A percentile compares a stretch with the other conserved stretches of the same genome.
phyloP scores from a whole-genome alignment of 2,888 invertebrate species.

The Latrodectus hesperus region DNA sequence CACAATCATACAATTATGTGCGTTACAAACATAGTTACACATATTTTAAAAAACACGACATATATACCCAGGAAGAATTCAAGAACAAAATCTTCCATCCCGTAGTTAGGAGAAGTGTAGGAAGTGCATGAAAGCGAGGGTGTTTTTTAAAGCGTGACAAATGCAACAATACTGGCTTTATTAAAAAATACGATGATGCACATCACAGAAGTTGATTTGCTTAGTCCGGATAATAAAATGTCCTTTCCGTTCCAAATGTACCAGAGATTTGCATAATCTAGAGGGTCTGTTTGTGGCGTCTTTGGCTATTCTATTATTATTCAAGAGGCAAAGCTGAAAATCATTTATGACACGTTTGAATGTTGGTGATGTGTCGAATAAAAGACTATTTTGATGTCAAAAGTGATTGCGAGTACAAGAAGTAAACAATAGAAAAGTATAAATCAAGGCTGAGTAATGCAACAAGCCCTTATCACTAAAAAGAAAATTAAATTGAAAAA shows the following conservation, averaged over 20 bases:
- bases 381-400: not conserved
- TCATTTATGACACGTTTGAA: not conserved
- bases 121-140: constrained; percentile 19
- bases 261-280: constrained; percentile 20
- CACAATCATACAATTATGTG: constrained; percentile 1
- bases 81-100: constrained; percentile 23
- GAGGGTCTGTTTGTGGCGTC: constrained; percentile 1
- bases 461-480: constrained; percentile 1
- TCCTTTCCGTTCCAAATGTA: constrained; percentile 9
- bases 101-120: not conserved
- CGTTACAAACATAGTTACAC: not conserved
- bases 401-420: not conserved
- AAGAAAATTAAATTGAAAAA: no score
- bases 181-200: constrained; percentile 45
- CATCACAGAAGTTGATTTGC: constrained; percentile 57
- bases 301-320: not conserved
- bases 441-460: not conserved
- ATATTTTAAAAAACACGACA: not conserved
- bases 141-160: constrained; percentile 23
- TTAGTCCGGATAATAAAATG: constrained; percentile 8
- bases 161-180: constrained; percentile 55
- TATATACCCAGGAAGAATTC: not conserved
- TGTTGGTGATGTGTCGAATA: not conserved
- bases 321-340: not conserved
- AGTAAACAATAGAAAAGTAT: not conserved